A percentile compares a stretch with the other conserved stretches of the same genome.
phyloP scores from a whole-genome alignment of 2,888 invertebrate genomes.

The Meteorus cinctellus region DNA sequence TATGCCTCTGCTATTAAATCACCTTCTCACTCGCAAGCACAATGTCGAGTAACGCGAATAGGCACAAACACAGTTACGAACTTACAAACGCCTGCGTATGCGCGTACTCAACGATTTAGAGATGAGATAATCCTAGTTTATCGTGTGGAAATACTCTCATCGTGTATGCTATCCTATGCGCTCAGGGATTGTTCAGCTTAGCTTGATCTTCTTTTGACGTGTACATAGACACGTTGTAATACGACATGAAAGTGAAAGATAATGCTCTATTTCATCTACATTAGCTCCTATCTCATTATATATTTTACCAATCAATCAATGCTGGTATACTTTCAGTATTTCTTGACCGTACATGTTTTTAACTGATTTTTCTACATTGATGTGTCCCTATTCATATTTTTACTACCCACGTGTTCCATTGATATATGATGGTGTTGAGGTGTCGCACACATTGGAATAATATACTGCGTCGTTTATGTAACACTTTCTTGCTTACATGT shows the following conservation, averaged over 20 bases:
- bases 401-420: neutral
- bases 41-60: conserved; percentile 25
- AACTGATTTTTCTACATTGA: neutral
- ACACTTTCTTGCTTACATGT: conserved; percentile 58
- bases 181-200: conserved; percentile 66
- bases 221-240: conserved; percentile 55
- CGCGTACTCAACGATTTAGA: conserved; percentile 53
- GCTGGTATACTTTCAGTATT: neutral
- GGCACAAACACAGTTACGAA: neutral
- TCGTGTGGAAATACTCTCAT: conserved; percentile 53
- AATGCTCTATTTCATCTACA: conserved; percentile 1
- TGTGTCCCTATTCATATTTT: neutral
- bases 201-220: conserved; percentile 67
- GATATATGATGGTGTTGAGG: conserved; percentile 1
- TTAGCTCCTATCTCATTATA: neutral
- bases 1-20: conserved; percentile 44
- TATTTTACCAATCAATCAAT: neutral
- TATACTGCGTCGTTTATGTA: conserved; percentile 3
- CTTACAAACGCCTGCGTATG: conserved; percentile 33
- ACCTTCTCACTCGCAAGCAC: conserved; percentile 37
- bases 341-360: neutral
- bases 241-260: conserved; percentile 29
- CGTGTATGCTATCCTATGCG: conserved; percentile 62
- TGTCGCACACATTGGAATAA: conserved; percentile 3
- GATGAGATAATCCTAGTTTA: conserved; percentile 65